Evolutionary conservation across 2,113 vertebrate species (phyloP).

Genomic region (Myanophis thanlyinensis): DNA sequence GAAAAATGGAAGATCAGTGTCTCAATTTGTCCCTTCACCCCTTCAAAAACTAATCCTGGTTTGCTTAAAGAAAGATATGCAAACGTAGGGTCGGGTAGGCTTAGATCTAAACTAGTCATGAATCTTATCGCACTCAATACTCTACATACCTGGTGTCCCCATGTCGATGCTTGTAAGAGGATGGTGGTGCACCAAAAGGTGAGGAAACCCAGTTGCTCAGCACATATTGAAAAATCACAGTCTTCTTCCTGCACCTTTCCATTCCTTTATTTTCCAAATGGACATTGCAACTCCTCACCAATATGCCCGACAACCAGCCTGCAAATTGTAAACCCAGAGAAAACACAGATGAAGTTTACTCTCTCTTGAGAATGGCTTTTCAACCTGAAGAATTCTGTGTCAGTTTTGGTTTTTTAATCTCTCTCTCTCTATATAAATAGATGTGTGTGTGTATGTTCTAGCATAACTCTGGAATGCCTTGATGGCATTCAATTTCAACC

Average conservation of each 20-base stretch:
- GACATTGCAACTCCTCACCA: not conserved
- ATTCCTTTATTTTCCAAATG: not conserved
- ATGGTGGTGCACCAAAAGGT: not conserved
- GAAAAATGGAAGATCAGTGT: conserved; percentile 37
- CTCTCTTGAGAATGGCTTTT: not conserved
- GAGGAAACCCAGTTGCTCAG: not conserved
- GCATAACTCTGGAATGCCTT: too few species aligned
- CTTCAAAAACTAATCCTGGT: conserved; percentile 41
- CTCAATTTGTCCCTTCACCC: conserved; percentile 33
- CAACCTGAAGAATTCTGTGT: not conserved
- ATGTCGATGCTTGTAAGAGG: not conserved
- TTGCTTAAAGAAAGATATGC: conserved; percentile 1
- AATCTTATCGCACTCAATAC: not conserved
- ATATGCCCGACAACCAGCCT: not conserved
- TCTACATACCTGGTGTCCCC: not conserved
- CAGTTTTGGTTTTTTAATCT: conserved; percentile 20
- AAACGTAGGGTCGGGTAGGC: conserved; percentile 20
- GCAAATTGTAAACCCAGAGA: not conserved
- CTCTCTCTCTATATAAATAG: too few species aligned
- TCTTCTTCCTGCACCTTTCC: not conserved
- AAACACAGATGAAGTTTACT: not conserved
- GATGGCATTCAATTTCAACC: too few species aligned
- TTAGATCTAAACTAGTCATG: conserved; percentile 17
- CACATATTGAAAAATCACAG: not conserved
- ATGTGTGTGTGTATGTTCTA: too few species aligned